phyloP scores from a whole-genome alignment of 2,888 invertebrate genomes.

The Plebejus melissa region DNA sequence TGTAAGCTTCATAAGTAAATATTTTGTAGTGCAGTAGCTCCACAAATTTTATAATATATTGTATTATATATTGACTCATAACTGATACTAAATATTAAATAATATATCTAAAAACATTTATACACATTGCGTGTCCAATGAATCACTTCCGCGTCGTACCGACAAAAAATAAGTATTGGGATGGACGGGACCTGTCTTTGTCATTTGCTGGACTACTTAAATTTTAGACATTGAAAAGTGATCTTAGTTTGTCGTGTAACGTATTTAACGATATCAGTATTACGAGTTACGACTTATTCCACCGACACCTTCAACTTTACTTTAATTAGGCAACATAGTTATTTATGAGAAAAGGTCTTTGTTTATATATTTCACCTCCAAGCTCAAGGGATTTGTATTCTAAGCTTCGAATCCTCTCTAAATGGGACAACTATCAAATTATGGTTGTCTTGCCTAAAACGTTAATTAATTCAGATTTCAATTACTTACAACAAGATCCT shows the following conservation, averaged over 20 bases:
- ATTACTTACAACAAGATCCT: background rate
- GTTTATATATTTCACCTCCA: background rate
- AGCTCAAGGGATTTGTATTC: background rate
- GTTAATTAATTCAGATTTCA: slow-evolving; percentile 9
- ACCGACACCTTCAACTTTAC: background rate
- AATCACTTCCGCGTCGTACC: too few species aligned
- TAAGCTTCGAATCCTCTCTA: background rate
- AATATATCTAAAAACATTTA: too few species aligned
- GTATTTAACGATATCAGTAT: background rate
- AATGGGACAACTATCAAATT: slow-evolving; percentile 1
- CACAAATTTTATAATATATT: too few species aligned
- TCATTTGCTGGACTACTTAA: too few species aligned
- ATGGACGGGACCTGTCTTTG: too few species aligned
- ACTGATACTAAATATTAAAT: too few species aligned
- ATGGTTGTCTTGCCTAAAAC: background rate
- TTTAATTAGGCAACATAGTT: background rate
- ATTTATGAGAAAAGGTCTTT: background rate
- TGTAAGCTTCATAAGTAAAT: too few species aligned
- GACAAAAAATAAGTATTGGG: too few species aligned
- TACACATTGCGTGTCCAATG: too few species aligned
- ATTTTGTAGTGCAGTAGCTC: too few species aligned
- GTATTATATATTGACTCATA: too few species aligned
- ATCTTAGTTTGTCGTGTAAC: background rate
- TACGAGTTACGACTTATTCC: background rate
- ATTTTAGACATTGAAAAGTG: too few species aligned